Evolutionary conservation across 1,140 invertebrate species (phyloP), one percentile per base, ranked within the genome.

Genomic region (Sesamia nonagrioides): DNA sequence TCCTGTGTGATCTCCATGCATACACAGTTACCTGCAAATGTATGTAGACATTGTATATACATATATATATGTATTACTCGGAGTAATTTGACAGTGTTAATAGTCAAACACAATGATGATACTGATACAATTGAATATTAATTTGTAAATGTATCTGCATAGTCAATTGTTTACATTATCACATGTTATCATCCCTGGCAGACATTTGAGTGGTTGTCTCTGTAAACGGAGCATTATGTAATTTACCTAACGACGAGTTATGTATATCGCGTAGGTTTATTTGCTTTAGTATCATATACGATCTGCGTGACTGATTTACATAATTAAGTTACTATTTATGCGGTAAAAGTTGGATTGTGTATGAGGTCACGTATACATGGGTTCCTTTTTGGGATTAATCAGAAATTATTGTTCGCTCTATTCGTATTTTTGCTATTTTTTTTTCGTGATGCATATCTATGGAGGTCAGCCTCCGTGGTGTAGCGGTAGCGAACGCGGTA

Each of bases 71-170:
- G 3, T 9, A 1, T 0, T 13, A 33, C 21, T 52, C 9, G 45
- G 18, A 52, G 27, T 37, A 35, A 71, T 71, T 17, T 15, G 68
- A 54, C 68, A 52, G 68, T 71, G 63, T 68, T 71, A 71, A 71
- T 71, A 71, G 68, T 71, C 50, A 71, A 71, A 71, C 68, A 71
- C 5, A 66, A 33, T 45, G 40, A 68, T 68, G 63, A 27, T 48
- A 37, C 58, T 6, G 17, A 17, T 45, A 35, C 48, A 18, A 48
- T 37, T 37, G 68, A 54, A 52, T 50, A 71, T 71, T 71, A 71
- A 71, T 71, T 71, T 54, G 68, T 71, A 71, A 71, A 71, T 71
- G 68, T 71, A 54, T 71, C 52, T 58, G 45, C 15, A 52, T 42
- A 71, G 15, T 4, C 48, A 37, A 73, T 52, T 73, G 71, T 73